Evolutionary conservation across 2,888 invertebrate species (phyloP).

Genomic region (Glyphotaelius pellucidus): DNA sequence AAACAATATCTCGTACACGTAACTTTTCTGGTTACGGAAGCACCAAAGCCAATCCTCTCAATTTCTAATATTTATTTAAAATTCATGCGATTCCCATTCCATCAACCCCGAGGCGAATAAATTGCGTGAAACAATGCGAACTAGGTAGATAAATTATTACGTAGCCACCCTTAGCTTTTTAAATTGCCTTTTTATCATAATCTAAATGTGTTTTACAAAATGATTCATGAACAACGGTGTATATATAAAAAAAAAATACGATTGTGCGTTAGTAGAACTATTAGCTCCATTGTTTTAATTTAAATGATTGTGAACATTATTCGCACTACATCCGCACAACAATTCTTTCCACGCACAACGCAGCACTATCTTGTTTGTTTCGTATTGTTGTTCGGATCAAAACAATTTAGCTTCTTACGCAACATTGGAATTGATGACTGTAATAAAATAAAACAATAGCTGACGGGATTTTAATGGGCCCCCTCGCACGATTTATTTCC

Average conservation of each 20-base stretch:
- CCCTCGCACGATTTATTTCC: constrained; percentile 55
- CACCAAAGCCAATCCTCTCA: not conserved
- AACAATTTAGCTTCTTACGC: not conserved
- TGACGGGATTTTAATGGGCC: constrained; percentile 23
- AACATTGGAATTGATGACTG: constrained; percentile 9
- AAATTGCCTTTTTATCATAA: not conserved
- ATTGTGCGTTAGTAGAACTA: not conserved
- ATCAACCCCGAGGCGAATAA: not conserved
- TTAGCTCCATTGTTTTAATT: not conserved
- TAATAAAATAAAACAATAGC: constrained; percentile 44
- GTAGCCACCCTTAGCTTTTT: not conserved
- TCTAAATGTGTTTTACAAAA: not conserved
- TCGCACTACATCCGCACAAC: not conserved
- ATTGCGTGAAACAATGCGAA: not conserved
- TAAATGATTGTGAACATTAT: not conserved
- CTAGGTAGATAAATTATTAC: not conserved
- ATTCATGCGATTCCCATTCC: not conserved
- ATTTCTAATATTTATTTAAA: not conserved
- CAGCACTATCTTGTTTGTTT: not conserved
- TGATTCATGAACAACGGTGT: not conserved
- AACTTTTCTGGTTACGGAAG: not conserved
- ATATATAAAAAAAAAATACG: not conserved
- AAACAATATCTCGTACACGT: not conserved
- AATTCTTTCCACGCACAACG: not conserved
- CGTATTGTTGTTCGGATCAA: not conserved